These are phyloP conservation scores for Psittacula derbiana DNA, from an alignment of 2,797 vertebrate genomes.

Conservation along the genomic window DNA sequence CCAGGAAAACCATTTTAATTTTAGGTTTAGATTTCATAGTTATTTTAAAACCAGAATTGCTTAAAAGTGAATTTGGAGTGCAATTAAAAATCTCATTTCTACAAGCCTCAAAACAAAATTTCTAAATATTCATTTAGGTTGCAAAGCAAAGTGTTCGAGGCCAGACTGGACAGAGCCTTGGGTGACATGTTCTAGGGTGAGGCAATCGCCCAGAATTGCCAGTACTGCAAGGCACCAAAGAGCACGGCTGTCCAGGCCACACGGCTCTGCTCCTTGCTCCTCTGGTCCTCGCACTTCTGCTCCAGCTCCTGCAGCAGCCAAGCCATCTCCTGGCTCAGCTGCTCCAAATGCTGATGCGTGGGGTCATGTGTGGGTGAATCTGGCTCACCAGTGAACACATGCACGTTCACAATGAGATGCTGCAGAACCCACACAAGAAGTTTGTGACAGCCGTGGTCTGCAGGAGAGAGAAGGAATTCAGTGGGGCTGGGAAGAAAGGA, in stretches of 20 bases:
- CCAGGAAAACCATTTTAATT: not conserved
- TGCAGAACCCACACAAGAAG: too few species aligned
- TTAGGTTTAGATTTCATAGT: not conserved
- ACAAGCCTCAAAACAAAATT: not conserved
- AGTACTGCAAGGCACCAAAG: not conserved
- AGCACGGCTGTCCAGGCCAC: not conserved
- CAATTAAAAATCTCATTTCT: not conserved
- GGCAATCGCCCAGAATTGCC: not conserved
- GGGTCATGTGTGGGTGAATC: too few species aligned
- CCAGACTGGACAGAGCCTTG: too few species aligned
- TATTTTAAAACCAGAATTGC: not conserved
- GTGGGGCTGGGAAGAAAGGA: too few species aligned
- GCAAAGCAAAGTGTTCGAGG: not conserved
- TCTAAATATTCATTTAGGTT: not conserved
- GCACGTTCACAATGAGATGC: too few species aligned
- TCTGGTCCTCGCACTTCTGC: not conserved
- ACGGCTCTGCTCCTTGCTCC: not conserved
- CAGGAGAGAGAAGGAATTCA: too few species aligned
- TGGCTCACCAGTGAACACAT: not conserved
- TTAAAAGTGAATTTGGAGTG: not conserved
- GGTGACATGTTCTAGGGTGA: too few species aligned
- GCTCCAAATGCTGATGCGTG: accelerated
- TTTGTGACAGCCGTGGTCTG: too few species aligned
- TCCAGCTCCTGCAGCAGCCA: not conserved
- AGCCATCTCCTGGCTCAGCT: not conserved